Percentiles rank a stretch among this genome's conserved stretches.
These are phyloP conservation scores for Acrocephalus kingi DNA, from an alignment of 2,113 vertebrate species.

Conservation along the genomic window DNA sequence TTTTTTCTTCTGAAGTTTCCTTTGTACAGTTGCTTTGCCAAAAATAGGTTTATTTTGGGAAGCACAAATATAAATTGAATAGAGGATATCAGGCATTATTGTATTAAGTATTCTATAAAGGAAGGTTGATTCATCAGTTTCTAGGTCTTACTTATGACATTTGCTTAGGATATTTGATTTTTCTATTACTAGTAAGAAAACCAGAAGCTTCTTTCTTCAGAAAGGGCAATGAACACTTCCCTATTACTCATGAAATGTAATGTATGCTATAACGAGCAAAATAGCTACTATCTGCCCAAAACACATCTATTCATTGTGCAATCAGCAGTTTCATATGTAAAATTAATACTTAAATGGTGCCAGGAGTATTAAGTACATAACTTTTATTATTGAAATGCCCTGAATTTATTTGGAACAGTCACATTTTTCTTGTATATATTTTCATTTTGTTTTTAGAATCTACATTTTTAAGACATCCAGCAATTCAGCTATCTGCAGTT, in stretches of 20 bases:
- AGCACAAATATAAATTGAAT: not conserved
- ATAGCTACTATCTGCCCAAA: slow-evolving; percentile 45
- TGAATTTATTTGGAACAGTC: slow-evolving; percentile 40
- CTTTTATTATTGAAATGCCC: slow-evolving; percentile 62
- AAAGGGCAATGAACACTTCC: not conserved
- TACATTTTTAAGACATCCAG: not conserved
- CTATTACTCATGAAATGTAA: slow-evolving; percentile 17
- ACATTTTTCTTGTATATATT: slow-evolving; percentile 23
- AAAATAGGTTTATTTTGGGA: not conserved
- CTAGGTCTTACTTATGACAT: not conserved
- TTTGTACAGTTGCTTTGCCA: not conserved
- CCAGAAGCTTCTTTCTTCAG: not conserved
- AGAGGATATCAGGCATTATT: not conserved
- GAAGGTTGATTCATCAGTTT: not conserved
- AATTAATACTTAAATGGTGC: slow-evolving; percentile 61
- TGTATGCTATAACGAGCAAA: slow-evolving; percentile 23
- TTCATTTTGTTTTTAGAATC: not conserved
- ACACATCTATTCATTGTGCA: slow-evolving; percentile 44
- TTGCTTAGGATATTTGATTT: slow-evolving; percentile 30
- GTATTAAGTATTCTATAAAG: not conserved
- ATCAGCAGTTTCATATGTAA: slow-evolving; percentile 49
- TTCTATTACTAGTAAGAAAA: slow-evolving; percentile 25
- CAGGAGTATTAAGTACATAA: slow-evolving; percentile 39
- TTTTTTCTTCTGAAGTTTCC: not conserved
- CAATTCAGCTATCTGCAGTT: not conserved